These are phyloP conservation scores for Calameuta filiformis DNA, from an alignment of 2,888 invertebrate species.

Conservation along the genomic window DNA sequence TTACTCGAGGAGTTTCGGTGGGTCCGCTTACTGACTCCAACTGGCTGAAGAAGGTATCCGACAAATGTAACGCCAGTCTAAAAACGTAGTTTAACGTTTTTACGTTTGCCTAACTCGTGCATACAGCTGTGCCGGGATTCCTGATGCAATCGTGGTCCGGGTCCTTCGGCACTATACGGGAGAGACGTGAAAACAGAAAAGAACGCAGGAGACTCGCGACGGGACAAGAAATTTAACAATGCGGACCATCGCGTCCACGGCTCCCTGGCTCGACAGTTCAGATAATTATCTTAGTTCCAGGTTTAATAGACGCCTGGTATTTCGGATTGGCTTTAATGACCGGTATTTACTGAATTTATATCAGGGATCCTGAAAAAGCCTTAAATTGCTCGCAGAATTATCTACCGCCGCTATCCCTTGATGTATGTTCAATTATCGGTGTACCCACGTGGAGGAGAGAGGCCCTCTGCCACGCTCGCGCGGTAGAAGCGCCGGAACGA, in stretches of 20 bases:
- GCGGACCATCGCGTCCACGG: constrained; percentile 33
- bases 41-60: constrained; percentile 41
- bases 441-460: constrained; percentile 13
- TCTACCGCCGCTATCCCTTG: constrained; percentile 38
- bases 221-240: constrained; percentile 53
- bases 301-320: constrained; percentile 64
- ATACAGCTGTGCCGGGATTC: constrained; percentile 47
- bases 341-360: constrained; percentile 64
- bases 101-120: constrained; percentile 31
- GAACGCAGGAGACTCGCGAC: constrained; percentile 17
- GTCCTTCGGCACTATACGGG: background rate
- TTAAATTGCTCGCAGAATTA: constrained; percentile 52
- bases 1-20: background rate
- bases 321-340: constrained; percentile 62
- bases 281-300: constrained; percentile 63
- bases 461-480: background rate
- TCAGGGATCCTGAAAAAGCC: constrained; percentile 33
- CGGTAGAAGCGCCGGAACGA: background rate
- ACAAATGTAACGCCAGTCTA: constrained; percentile 55
- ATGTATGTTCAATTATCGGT: constrained; percentile 55
- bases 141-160: constrained; percentile 19
- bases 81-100: constrained; percentile 50
- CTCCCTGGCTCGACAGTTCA: constrained; percentile 32
- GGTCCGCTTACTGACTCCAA: background rate
- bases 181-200: constrained; percentile 9